Percentiles rank a stretch among this genome's conserved stretches.
Conservation (phyloP, 2,888 invertebrate species). For the Thera obeliscata region DNA sequence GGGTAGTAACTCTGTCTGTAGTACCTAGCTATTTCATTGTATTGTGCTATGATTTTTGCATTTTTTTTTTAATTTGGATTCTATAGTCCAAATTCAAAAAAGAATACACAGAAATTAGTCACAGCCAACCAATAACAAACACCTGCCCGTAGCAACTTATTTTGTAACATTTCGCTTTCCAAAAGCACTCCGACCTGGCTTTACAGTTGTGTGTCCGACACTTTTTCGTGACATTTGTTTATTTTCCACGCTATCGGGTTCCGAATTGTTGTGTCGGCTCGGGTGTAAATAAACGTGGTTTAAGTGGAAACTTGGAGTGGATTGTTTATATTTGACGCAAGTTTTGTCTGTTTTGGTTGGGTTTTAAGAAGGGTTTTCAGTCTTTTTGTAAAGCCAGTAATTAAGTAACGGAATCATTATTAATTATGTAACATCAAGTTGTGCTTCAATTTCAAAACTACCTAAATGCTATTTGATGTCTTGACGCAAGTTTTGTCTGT, state of each 20-base stretch:
- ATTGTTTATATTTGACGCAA: slow-evolving; percentile 24
- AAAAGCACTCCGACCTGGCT: slow-evolving; percentile 27
- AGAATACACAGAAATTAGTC: slow-evolving; percentile 1
- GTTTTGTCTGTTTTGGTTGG: slow-evolving; percentile 12
- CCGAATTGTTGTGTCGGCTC: slow-evolving; percentile 52
- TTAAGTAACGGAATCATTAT: background rate
- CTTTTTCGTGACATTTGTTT: slow-evolving; percentile 57
- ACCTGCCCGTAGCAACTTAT: slow-evolving; percentile 32
- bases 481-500: slow-evolving; percentile 10
- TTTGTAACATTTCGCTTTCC: slow-evolving; percentile 18
- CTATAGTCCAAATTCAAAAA: too few relatives aligned
- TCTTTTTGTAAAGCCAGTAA: background rate
- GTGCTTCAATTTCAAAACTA: too few relatives aligned
- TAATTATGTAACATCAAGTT: background rate
- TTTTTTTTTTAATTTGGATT: too few relatives aligned
- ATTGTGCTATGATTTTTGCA: background rate
- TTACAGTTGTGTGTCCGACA: slow-evolving; percentile 47
- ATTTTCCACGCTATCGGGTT: slow-evolving; percentile 51
- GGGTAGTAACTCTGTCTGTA: too few relatives aligned
- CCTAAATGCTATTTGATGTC: too few relatives aligned
- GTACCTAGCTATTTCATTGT: background rate
- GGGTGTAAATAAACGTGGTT: slow-evolving; percentile 53
- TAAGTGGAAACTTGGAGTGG: slow-evolving; percentile 27
- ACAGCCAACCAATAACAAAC: slow-evolving; percentile 19
- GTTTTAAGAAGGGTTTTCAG: background rate